Conservation (phyloP, 2,888 invertebrate species). For the Tyria jacobaeae region DNA sequence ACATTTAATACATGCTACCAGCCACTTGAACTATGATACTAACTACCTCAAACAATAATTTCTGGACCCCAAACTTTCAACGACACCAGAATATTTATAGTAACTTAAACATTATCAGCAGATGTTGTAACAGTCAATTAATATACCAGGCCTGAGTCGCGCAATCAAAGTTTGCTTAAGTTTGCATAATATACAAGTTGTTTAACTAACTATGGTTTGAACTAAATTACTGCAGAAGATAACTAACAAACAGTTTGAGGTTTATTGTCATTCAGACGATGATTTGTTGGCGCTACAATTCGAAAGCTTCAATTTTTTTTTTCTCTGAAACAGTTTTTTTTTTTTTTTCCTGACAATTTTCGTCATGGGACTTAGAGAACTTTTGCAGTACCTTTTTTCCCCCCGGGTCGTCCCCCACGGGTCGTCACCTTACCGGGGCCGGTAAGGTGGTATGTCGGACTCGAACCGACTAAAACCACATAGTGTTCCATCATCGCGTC, state of each 20-base stretch:
- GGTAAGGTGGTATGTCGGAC: too few species aligned
- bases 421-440: too few species aligned
- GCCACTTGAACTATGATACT: not conserved
- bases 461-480: too few species aligned
- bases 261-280: conserved; percentile 19
- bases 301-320: not conserved
- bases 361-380: too few species aligned
- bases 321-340: too few species aligned
- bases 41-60: conserved; percentile 5
- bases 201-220: conserved; percentile 11
- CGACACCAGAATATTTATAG: conserved; percentile 20
- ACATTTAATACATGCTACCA: not conserved
- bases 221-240: conserved; percentile 20
- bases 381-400: too few species aligned
- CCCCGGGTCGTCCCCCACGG: too few species aligned
- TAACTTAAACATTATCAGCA: conserved; percentile 21
- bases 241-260: conserved; percentile 12
- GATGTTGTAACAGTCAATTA: conserved; percentile 41
- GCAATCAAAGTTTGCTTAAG: conserved; percentile 45
- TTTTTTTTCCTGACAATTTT: too few species aligned
- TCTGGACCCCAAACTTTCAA: conserved; percentile 12
- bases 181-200: conserved; percentile 35
- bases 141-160: conserved; percentile 35
- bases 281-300: conserved; percentile 8
- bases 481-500: too few species aligned